phyloP scores from a whole-genome alignment of 2,113 vertebrate genomes.

The Spizaetus ornatus region DNA sequence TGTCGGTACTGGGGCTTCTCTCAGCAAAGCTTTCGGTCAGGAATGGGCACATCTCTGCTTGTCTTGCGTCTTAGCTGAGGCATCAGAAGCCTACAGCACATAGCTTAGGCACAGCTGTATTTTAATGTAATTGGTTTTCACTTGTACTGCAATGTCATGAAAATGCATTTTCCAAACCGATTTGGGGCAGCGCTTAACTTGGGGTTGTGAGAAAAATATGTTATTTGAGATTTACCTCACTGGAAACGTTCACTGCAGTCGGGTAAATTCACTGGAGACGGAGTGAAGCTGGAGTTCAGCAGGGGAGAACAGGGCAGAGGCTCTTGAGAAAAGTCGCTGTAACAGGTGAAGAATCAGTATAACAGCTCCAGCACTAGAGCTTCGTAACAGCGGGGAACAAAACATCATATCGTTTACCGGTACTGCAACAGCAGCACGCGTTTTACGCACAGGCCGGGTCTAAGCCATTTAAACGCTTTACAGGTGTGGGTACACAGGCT shows the following conservation, averaged over 20 bases:
- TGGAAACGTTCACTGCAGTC: not conserved
- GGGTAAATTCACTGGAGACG: not conserved
- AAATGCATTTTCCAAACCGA: not conserved
- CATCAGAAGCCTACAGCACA: not conserved
- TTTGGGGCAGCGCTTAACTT: not conserved
- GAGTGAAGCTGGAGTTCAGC: not conserved
- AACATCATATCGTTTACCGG: not conserved
- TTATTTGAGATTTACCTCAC: not conserved
- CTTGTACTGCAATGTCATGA: not conserved
- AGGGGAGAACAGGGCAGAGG: not conserved
- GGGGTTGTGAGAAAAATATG: not conserved
- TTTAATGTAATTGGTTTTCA: not conserved
- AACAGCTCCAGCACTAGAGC: not conserved
- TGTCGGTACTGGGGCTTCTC: not conserved
- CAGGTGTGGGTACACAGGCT: fast-evolving
- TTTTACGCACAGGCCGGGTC: not conserved
- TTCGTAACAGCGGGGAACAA: not conserved
- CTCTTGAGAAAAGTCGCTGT: not conserved
- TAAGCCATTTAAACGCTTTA: not conserved
- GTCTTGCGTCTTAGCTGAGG: not conserved
- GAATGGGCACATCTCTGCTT: not conserved
- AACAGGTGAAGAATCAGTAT: not conserved
- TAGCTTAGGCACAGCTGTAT: not conserved
- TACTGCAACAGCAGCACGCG: not conserved
- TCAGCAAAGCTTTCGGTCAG: not conserved